Percentiles rank a stretch among this genome's conserved stretches.
Evolutionary conservation across 1,140 invertebrate species (phyloP).

Genomic region (Drosophila orosa): DNA sequence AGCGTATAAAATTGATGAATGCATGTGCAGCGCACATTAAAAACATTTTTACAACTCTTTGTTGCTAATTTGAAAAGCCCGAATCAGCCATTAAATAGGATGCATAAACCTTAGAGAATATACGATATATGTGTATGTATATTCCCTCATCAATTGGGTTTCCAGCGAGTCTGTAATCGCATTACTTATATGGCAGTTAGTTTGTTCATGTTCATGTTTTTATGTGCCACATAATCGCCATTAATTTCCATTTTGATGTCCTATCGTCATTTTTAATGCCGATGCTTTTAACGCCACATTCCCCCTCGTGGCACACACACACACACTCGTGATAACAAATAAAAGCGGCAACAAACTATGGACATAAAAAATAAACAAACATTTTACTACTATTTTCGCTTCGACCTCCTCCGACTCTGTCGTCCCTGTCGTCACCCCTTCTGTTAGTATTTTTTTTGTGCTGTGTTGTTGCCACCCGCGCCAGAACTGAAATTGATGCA

Average conservation of each 20-base stretch:
- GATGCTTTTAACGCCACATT: constrained; percentile 64
- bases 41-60: constrained; percentile 14
- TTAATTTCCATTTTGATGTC: constrained; percentile 62
- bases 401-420: not conserved
- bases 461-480: not conserved
- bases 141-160: constrained; percentile 37
- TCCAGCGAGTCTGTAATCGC: constrained; percentile 36
- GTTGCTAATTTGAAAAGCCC: constrained; percentile 9
- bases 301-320: too few relatives aligned
- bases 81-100: constrained; percentile 32
- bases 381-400: constrained; percentile 66
- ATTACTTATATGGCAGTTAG: constrained; percentile 56
- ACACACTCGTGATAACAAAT: constrained; percentile 47
- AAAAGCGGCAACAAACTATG: constrained; percentile 75
- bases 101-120: constrained; percentile 20
- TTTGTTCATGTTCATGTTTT: constrained; percentile 42
- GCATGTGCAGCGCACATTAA: constrained; percentile 8
- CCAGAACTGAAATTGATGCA: constrained; percentile 55
- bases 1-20: constrained; percentile 17
- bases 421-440: constrained; percentile 25
- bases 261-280: constrained; percentile 71
- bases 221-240: constrained; percentile 56
- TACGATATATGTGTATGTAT: not conserved
- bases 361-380: constrained; percentile 67
- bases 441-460: not conserved